Evolutionary conservation across 2,797 vertebrate species (phyloP).

Genomic region (Halcyon leucocephala): DNA sequence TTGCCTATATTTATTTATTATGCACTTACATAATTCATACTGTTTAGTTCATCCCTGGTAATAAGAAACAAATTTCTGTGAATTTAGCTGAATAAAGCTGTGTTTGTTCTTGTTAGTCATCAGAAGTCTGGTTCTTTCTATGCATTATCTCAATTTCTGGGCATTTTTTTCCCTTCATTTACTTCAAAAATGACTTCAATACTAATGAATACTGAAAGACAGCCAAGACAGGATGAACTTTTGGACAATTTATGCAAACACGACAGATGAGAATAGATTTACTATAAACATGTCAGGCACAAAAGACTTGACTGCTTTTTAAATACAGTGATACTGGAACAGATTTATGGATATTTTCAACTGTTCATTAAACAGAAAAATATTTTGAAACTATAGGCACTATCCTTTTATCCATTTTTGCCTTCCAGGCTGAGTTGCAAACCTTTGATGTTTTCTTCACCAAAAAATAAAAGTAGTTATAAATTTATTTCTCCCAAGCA

Average conservation of each 20-base stretch:
- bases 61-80: slow-evolving; percentile 17
- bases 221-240: slow-evolving; percentile 63
- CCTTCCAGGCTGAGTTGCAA: slow-evolving; percentile 58
- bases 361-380: slow-evolving; percentile 67
- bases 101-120: slow-evolving; percentile 39
- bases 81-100: slow-evolving; percentile 35
- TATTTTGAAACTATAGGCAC: slow-evolving; percentile 66
- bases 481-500: slow-evolving; percentile 63
- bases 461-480: slow-evolving; percentile 57
- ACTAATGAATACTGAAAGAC: slow-evolving; percentile 66
- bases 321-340: slow-evolving; percentile 50
- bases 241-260: slow-evolving; percentile 70
- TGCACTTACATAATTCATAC: neutral
- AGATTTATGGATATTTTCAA: slow-evolving; percentile 72
- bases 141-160: slow-evolving; percentile 51
- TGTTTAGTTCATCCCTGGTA: neutral
- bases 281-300: slow-evolving; percentile 64
- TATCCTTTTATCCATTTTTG: slow-evolving; percentile 52
- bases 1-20: neutral
- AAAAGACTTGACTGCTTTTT: slow-evolving; percentile 64
- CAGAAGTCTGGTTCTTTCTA: slow-evolving; percentile 1
- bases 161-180: slow-evolving; percentile 52
- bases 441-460: slow-evolving; percentile 65
- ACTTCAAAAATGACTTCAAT: slow-evolving; percentile 39
- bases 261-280: slow-evolving; percentile 66